phyloP scores from a whole-genome alignment of 2,888 invertebrate genomes.

The Orgyia antiqua region DNA sequence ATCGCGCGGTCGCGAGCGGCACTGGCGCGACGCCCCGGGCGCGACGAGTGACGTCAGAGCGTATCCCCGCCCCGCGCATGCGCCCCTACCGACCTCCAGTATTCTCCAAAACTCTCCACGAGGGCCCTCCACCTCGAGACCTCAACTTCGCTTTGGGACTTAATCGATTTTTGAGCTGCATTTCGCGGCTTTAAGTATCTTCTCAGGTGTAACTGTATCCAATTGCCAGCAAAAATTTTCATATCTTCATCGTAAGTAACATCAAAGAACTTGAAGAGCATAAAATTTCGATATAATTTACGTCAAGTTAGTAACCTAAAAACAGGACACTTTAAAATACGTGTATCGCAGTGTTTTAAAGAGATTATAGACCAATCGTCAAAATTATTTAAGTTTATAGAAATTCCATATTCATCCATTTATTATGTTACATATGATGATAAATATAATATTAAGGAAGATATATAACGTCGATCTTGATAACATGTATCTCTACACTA shows the following conservation, averaged over 20 bases:
- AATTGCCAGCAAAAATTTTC: slow-evolving; percentile 1
- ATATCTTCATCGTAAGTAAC: slow-evolving; percentile 1
- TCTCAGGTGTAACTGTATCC: slow-evolving; percentile 42
- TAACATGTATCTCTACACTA: too few species aligned
- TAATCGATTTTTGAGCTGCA: slow-evolving; percentile 76
- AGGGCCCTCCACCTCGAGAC: slow-evolving; percentile 73
- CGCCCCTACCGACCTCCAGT: slow-evolving; percentile 40
- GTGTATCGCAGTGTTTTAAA: too few species aligned
- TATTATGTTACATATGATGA: too few species aligned
- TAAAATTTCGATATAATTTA: too few species aligned
- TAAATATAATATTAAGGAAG: too few species aligned
- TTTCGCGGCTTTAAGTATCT: slow-evolving; percentile 53
- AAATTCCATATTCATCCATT: too few species aligned
- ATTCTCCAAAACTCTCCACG: slow-evolving; percentile 64
- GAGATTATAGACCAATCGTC: too few species aligned
- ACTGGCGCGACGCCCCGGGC: slow-evolving; percentile 68
- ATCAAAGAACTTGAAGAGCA: slow-evolving; percentile 11
- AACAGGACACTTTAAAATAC: too few species aligned
- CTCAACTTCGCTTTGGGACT: slow-evolving; percentile 70
- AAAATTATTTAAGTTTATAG: too few species aligned
- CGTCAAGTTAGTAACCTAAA: too few species aligned
- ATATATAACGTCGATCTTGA: too few species aligned
- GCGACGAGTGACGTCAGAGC: slow-evolving; percentile 69
- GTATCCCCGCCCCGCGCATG: slow-evolving; percentile 63
- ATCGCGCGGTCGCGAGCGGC: slow-evolving; percentile 68